Evolutionary conservation across 2,888 invertebrate genomes (phyloP).

Genomic region (Metalampra italica): DNA sequence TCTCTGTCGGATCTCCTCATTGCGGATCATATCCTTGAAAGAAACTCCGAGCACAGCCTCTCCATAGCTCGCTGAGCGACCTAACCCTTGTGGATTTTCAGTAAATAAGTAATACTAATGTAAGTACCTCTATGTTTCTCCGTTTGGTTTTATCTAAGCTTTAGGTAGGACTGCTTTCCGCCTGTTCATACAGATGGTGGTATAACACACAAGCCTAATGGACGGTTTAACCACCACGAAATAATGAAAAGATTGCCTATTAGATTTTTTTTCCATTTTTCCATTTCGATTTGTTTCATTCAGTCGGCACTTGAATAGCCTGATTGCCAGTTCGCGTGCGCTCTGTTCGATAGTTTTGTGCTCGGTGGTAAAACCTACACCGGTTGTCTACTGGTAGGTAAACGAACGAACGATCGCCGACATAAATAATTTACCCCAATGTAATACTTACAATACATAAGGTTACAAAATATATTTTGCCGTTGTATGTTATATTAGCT

Average conservation of each 20-base stretch:
- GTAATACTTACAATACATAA: slow-evolving; percentile 37
- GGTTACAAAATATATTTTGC: background rate
- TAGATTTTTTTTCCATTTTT: slow-evolving; percentile 10
- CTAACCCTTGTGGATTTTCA: no score
- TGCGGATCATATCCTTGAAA: no score
- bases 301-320: slow-evolving; percentile 44
- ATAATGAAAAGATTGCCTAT: slow-evolving; percentile 26
- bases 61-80: no score
- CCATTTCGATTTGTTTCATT: slow-evolving; percentile 63
- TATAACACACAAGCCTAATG: slow-evolving; percentile 7
- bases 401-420: slow-evolving; percentile 45
- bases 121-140: no score
- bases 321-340: slow-evolving; percentile 69
- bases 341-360: slow-evolving; percentile 45
- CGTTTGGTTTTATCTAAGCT: no score
- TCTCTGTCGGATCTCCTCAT: no score
- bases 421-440: slow-evolving; percentile 44
- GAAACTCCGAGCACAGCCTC: no score
- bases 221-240: slow-evolving; percentile 13
- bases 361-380: slow-evolving; percentile 34
- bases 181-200: no score
- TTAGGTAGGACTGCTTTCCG: no score
- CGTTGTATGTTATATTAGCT: background rate
- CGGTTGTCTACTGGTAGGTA: slow-evolving; percentile 33
- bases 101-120: no score